Evolutionary conservation across 2,797 vertebrate species (phyloP).

Genomic region (Leucoraja ocellata): DNA sequence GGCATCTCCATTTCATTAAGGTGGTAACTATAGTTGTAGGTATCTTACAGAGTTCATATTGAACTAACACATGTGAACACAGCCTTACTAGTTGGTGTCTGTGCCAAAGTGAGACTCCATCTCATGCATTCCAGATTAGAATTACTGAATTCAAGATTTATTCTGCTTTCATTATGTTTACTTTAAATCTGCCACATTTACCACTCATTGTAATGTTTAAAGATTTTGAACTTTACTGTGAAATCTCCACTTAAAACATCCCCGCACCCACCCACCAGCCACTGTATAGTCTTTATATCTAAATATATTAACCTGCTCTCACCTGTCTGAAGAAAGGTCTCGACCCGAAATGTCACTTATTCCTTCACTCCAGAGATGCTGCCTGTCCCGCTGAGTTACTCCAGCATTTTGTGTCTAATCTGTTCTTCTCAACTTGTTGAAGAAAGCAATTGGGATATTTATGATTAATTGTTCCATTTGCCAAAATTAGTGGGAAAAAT

Average conservation of each 20-base stretch:
- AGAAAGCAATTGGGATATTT: neutral
- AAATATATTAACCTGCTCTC: neutral
- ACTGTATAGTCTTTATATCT: neutral
- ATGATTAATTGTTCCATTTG: slow-evolving; percentile 4
- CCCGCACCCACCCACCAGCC: too few relatives aligned
- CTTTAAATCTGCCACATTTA: too few relatives aligned
- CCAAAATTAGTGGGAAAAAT: neutral
- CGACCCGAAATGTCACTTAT: too few relatives aligned
- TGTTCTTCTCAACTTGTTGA: neutral
- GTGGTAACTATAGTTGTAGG: neutral
- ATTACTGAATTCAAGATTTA: neutral
- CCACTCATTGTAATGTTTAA: neutral
- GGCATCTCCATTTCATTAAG: neutral
- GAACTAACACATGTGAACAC: neutral
- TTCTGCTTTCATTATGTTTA: too few relatives aligned
- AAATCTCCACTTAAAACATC: neutral
- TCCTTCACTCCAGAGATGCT: too few relatives aligned
- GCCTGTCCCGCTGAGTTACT: too few relatives aligned
- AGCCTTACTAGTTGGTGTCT: neutral
- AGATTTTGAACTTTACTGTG: neutral
- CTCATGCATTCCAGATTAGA: neutral
- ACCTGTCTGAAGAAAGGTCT: too few relatives aligned
- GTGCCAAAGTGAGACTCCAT: neutral
- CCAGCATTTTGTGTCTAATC: neutral
- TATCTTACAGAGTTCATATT: neutral